Percentiles rank a stretch among this genome's conserved stretches.
Evolutionary conservation across 2,888 invertebrate genomes (phyloP).

Genomic region (Zaprionus lineosus): DNA sequence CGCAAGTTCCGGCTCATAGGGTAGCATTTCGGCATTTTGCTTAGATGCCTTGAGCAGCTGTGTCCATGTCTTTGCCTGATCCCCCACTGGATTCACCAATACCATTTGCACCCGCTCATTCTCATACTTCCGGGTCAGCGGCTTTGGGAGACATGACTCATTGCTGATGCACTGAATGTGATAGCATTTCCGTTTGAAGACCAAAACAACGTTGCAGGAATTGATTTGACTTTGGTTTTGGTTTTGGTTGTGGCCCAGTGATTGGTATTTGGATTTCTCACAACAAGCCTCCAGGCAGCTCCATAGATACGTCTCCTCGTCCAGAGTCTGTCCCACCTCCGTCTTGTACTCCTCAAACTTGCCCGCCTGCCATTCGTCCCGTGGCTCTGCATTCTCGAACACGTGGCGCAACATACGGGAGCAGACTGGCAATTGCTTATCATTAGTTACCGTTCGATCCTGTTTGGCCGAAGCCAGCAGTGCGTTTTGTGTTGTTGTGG

Average conservation of each 20-base stretch:
- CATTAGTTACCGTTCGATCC: background rate
- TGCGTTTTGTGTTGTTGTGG: constrained; percentile 43
- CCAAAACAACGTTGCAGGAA: constrained; percentile 90
- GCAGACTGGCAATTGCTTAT: constrained; percentile 64
- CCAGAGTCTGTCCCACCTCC: constrained; percentile 82
- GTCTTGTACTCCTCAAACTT: constrained; percentile 84
- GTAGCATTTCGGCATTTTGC: constrained; percentile 63
- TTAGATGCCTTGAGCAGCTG: constrained; percentile 77
- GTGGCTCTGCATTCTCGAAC: constrained; percentile 81
- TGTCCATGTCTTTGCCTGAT: constrained; percentile 66
- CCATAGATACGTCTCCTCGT: constrained; percentile 86
- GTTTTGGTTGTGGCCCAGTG: constrained; percentile 45
- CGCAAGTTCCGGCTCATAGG: constrained; percentile 58
- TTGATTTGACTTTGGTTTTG: constrained; percentile 58
- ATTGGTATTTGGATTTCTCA: constrained; percentile 50
- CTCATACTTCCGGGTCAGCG: constrained; percentile 84
- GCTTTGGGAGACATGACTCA: constrained; percentile 88
- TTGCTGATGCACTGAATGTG: constrained; percentile 89
- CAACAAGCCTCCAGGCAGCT: constrained; percentile 87
- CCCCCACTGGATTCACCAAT: constrained; percentile 87
- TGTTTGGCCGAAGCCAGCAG: constrained; percentile 20
- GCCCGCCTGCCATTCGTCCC: constrained; percentile 85
- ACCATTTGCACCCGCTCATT: constrained; percentile 89
- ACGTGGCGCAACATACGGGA: constrained; percentile 81
- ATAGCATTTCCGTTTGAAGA: constrained; percentile 89